Base-by-base conservation (phyloP, 2,797 vertebrate genomes). In the Apodemus agrarius region DNA sequence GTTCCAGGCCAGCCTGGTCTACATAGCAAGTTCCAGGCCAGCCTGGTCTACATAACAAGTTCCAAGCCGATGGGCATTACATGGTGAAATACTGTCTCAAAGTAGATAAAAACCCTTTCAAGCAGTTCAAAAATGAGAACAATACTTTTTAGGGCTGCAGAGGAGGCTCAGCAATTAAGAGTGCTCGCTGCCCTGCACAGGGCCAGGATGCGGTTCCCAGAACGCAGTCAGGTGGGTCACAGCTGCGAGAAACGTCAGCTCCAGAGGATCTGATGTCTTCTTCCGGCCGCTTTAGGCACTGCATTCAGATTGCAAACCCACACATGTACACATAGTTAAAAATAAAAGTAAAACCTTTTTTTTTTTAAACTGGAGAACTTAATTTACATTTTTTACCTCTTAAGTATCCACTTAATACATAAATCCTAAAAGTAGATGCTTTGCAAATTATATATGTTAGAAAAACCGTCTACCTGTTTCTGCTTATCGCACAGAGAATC, bases 301-400 rank as follows among this genome's bases (percentile, higher is more conserved):
- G 31, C 6, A 52, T 40, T 87, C 49, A 40, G 8, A 19, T 19
- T 52, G 52, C 65, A 37, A 54, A 37, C 67, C 65, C 65, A 34
- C 63, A 7, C 46, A 52, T 49, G 17, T 24, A 54, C 21, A 24
- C 24, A 40, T 57, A 74, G 12, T 43, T 85, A 74, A 57, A 74
- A 74, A 29, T 22, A 87, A 19, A 54, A 87, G 46, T 72, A 52
- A 72, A 54, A 37, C 59, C 19, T n/a, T n/a, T n/a, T 61, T 37
- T 59, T 75, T 43, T 76, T 76, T 3, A 46, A 85, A 83, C 82
- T 46, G 10, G 89, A 95, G 84, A 87, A 59, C 89, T n/a, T 37
- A 22, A 90, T 96, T 96, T 95, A 29, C 9, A 75, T 57, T 80
- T 84, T 83, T n/a, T 26, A 74, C 29, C 46, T 88, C 65, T 83